A percentile compares a stretch with the other conserved stretches of the same genome.
These are phyloP conservation scores for Ctenoplectra terminalis DNA, from an alignment of 1,140 invertebrate genomes.

Conservation along the genomic window DNA sequence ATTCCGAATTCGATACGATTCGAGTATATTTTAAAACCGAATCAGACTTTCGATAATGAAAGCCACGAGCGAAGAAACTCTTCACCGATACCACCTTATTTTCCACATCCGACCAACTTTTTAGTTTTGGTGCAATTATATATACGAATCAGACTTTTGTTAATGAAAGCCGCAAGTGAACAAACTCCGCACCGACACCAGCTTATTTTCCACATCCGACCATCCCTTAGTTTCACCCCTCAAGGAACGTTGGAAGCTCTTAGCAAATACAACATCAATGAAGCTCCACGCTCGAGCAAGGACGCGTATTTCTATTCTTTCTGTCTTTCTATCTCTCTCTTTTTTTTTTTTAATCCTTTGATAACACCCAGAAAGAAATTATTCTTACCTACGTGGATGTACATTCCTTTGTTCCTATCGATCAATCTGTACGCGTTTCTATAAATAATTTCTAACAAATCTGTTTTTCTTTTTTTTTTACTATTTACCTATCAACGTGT, in stretches of 20 bases:
- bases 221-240: constrained; percentile 29
- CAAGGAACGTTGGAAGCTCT: constrained; percentile 53
- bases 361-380: constrained; percentile 16
- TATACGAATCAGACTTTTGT: not conserved
- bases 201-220: constrained; percentile 32
- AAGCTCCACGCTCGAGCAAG: constrained; percentile 32
- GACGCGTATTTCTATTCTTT: constrained; percentile 24
- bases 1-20: not conserved
- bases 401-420: constrained; percentile 7
- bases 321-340: not conserved
- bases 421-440: not conserved
- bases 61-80: constrained; percentile 15
- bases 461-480: not conserved
- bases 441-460: not conserved
- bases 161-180: constrained; percentile 31
- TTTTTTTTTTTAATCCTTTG: constrained; percentile 16
- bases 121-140: too few relatives aligned
- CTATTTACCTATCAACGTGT: not conserved
- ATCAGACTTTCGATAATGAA: too few relatives aligned
- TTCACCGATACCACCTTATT: constrained; percentile 10
- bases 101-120: constrained; percentile 35
- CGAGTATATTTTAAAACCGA: not conserved
- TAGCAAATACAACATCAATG: constrained; percentile 53
- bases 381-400: not conserved
- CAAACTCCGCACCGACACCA: constrained; percentile 13